Evolutionary conservation across 92 coral and sea anemone genomes (phyloP).

Genomic region (Phenganax subtilis): DNA sequence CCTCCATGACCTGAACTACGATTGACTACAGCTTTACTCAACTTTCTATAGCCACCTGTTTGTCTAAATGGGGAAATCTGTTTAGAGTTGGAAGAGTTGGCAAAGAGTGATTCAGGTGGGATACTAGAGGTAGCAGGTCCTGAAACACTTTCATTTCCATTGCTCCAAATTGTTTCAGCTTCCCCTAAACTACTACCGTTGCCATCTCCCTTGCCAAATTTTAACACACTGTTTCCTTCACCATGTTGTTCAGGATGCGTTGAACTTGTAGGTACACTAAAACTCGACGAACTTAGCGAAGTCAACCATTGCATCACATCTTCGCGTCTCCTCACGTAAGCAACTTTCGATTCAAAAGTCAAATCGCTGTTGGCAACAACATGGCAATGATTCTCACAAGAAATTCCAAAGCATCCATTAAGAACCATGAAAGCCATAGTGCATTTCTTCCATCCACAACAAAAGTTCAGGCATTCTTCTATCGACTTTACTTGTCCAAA

Average conservation of each 20-base stretch:
- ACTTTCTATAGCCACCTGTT: neutral
- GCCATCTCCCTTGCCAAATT: neutral
- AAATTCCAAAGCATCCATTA: slow-evolving; percentile 70
- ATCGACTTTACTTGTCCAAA: slow-evolving; percentile 74
- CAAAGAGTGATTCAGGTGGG: neutral
- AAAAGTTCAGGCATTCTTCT: slow-evolving; percentile 70
- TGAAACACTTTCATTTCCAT: neutral
- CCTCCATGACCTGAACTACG: too few species aligned
- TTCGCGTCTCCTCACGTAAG: slow-evolving; percentile 55
- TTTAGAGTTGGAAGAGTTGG: neutral
- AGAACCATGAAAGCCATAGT: slow-evolving; percentile 82
- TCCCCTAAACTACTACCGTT: neutral
- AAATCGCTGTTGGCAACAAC: slow-evolving; percentile 67
- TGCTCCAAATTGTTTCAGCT: neutral
- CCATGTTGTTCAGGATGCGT: neutral
- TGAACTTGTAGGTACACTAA: slow-evolving; percentile 3
- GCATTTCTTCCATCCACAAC: slow-evolving; percentile 90
- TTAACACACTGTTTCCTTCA: neutral
- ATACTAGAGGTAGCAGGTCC: too few species aligned
- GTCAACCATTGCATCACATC: slow-evolving; percentile 32
- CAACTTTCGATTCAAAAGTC: slow-evolving; percentile 64
- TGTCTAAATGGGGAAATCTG: neutral
- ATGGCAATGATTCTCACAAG: slow-evolving; percentile 65
- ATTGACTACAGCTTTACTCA: neutral
- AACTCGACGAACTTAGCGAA: neutral